Base-by-base conservation (phyloP, 2,113 vertebrate species). In the Atherinomorus stipes region DNA sequence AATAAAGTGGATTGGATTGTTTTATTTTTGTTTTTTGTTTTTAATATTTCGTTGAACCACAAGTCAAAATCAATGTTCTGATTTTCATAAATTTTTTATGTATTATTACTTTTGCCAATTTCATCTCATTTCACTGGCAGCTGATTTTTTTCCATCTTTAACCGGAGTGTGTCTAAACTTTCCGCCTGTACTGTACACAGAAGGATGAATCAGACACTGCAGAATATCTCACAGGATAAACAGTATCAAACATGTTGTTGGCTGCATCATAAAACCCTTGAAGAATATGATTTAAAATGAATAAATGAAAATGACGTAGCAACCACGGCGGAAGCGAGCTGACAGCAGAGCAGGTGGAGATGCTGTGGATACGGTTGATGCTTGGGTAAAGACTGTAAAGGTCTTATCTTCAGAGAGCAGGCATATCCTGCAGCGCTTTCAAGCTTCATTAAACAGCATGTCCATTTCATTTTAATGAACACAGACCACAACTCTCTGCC, bases 391-490 rank as follows among this genome's bases (percentile, higher is more conserved):
- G 28, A 74, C 47, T 59, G 21, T 71, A 34, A 60, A 53, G 37
- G n/a, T 80, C 69, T 77, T 71, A 78, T 86, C 62, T 67, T 51
- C n/a, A 59, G 45, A 56, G 62, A 0, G 38, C 64, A 64, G 31
- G 61, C 44, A 25, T 11, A 51, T 44, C 58, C 28, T 54, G 31
- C 37, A 22, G 57, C 66, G 52, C 56, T 78, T 66, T 54, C 49
- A 66, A 44, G 31, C 49, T 44, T 70, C 3, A 9, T 40, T 19
- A 34, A 65, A 38, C 57, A 22, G 74, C 22, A 4, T 19, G 4
- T 31, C 54, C 28, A 13, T 34, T 51, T 64, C 16, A 2, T 64
- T 70, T 78, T 56, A 53, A 72, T 47, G 37, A 52, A 26, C 45
- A 65, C 22, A 58, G 56, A 38, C 51, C 9, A 6, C n/a, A 16